Evolutionary conservation across 2,888 invertebrate genomes (phyloP).

Genomic region (Microplitis deprimator): DNA sequence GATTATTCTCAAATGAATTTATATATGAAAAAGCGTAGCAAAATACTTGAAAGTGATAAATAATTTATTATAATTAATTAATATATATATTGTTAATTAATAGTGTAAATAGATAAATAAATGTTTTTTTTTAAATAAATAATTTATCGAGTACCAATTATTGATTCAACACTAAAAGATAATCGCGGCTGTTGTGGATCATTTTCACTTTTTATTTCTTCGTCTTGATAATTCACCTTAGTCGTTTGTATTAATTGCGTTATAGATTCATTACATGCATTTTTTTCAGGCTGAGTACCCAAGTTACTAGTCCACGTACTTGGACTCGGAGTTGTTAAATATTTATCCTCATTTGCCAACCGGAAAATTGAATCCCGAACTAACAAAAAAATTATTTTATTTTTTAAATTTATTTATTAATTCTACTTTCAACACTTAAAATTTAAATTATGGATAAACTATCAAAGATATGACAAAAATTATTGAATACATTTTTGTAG

Average conservation of each 20-base stretch:
- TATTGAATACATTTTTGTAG: too few relatives aligned
- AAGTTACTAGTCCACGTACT: background rate
- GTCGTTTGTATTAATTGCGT: constrained; percentile 18
- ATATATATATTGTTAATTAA: constrained; percentile 25
- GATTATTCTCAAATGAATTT: constrained; percentile 87
- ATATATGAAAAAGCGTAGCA: constrained; percentile 79
- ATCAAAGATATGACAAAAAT: too few relatives aligned
- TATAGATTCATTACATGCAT: background rate
- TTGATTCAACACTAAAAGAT: constrained; percentile 68
- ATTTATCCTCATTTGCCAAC: background rate
- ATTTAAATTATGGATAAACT: too few relatives aligned
- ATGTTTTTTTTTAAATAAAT: constrained; percentile 39
- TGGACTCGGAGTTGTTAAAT: background rate
- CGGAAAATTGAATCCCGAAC: background rate
- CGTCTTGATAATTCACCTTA: background rate
- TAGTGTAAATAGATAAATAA: constrained; percentile 47
- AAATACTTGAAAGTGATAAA: constrained; percentile 58
- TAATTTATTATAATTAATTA: constrained; percentile 15
- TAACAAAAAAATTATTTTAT: background rate
- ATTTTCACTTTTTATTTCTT: background rate
- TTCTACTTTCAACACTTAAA: too few relatives aligned
- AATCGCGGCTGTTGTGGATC: constrained; percentile 61
- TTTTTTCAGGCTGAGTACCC: constrained; percentile 5
- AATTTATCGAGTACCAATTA: constrained; percentile 59
- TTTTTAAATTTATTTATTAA: background rate